Evolutionary conservation across 2,797 vertebrate species (phyloP), one percentile per base, ranked within the genome.

Genomic region (Leptodactylus fallax): DNA sequence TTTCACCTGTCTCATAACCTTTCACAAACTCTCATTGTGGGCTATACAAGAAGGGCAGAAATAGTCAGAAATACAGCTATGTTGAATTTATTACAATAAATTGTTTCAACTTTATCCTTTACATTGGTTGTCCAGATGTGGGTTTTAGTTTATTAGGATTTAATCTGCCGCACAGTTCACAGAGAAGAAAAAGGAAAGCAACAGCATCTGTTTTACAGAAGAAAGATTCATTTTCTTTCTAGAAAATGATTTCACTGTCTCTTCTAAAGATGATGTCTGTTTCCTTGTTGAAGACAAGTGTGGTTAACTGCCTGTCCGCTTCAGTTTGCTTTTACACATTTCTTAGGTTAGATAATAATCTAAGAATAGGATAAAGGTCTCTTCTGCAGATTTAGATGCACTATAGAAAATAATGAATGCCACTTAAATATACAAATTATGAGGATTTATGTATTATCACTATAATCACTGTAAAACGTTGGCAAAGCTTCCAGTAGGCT

Each of bases 401-500:
- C 76, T 49, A 7, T 25, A 79, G 85, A 58, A 77, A 79, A 63
- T 85, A 49, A 85, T 85, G 47, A 85, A 78, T 78, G 51, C 23
- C 78, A 65, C 79, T 78, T 21, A 79, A 79, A 83, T 74, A 72
- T 36, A 85, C n/a, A 27, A 65, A 27, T 23, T 53, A 67, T n/a
- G 5, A 86, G 13, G 74, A 69, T 71, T 86, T 80, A 79, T 86
- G 79, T 81, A 72, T 60, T 61, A 25, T 76, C 3, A 17, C 74
- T 84, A 17, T 19, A 83, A 36, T 36, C 36, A 36, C 36, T 36
- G 56, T 56, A 83, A 78, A 78, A 83, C 47, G 12, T 83, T 79
- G 81, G 74, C 81, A 79, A 58, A 4, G 25, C 19, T 82, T 71
- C 14, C 74, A 71, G 81, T n/a, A 88, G 51, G 55, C 71, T 84